phyloP scores from a whole-genome alignment of 2,797 vertebrate species.

The Heteromormyrus szaboi region DNA sequence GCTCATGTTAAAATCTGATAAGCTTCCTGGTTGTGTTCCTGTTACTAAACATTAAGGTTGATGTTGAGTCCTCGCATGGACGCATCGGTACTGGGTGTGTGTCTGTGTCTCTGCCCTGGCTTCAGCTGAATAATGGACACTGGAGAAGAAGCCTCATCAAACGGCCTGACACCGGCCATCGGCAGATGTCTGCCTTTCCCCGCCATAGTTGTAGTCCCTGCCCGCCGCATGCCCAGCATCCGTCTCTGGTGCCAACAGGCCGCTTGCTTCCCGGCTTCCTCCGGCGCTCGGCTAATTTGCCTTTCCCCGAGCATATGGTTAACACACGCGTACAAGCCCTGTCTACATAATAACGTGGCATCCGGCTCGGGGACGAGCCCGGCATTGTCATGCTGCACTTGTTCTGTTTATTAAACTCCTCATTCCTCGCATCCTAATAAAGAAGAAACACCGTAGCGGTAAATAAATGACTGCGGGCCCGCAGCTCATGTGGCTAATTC shows the following conservation, averaged over 20 bases:
- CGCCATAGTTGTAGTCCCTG: conserved; percentile 50
- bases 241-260: conserved; percentile 51
- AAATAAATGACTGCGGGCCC: conserved; percentile 30
- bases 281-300: conserved; percentile 47
- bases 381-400: not conserved
- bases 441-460: not conserved
- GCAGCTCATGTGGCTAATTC: conserved; percentile 47
- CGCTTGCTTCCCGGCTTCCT: conserved; percentile 44
- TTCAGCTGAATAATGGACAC: not conserved
- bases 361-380: conserved; percentile 21
- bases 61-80: not conserved
- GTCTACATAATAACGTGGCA: conserved; percentile 37
- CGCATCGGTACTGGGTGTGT: not conserved
- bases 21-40: not conserved
- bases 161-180: conserved; percentile 54
- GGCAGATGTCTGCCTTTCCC: conserved; percentile 54
- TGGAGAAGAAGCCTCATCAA: conserved; percentile 43
- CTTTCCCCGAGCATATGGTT: conserved; percentile 53
- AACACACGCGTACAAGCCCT: conserved; percentile 38
- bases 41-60: not conserved
- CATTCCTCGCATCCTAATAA: conserved; percentile 13
- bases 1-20: not conserved
- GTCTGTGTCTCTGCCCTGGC: not conserved
- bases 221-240: conserved; percentile 57
- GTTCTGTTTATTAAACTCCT: conserved; percentile 7